phyloP scores from a whole-genome alignment of 1,140 invertebrate species.

The Dolichoris vasculosae region DNA sequence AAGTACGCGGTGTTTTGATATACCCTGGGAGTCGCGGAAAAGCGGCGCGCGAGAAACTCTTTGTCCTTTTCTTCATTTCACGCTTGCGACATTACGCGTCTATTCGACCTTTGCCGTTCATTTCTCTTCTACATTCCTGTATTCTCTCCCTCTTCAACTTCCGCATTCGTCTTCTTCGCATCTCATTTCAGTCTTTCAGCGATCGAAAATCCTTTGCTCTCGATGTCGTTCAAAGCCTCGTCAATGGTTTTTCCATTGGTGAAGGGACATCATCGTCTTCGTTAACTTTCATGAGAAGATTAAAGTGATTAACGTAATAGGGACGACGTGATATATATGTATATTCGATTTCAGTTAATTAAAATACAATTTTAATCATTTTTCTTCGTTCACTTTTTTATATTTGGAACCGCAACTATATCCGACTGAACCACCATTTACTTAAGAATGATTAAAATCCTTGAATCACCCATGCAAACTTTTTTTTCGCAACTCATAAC shows the following conservation, averaged over 20 bases:
- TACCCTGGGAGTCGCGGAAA: constrained; percentile 49
- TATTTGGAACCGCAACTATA: neutral
- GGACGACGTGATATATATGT: neutral
- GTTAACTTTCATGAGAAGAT: neutral
- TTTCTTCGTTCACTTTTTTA: neutral
- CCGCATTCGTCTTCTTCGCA: neutral
- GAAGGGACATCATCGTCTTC: neutral
- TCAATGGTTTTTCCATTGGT: neutral
- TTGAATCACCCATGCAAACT: neutral
- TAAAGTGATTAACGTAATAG: constrained; percentile 1
- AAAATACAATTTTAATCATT: neutral
- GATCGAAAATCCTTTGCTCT: neutral
- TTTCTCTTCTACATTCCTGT: neutral
- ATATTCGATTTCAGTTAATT: neutral
- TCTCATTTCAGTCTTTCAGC: neutral
- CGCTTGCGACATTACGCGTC: neutral
- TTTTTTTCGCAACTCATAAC: neutral
- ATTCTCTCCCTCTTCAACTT: no score
- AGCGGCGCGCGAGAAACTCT: constrained; percentile 24
- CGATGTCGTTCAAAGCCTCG: neutral
- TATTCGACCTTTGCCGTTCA: no score
- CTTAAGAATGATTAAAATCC: neutral
- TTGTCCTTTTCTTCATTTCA: neutral
- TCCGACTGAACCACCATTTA: neutral
- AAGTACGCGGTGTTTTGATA: constrained; percentile 68